Percentiles rank a stretch among this genome's conserved stretches.
Evolutionary conservation across 2,797 vertebrate species (phyloP).

Genomic region (Orientallactaga sibirica): DNA sequence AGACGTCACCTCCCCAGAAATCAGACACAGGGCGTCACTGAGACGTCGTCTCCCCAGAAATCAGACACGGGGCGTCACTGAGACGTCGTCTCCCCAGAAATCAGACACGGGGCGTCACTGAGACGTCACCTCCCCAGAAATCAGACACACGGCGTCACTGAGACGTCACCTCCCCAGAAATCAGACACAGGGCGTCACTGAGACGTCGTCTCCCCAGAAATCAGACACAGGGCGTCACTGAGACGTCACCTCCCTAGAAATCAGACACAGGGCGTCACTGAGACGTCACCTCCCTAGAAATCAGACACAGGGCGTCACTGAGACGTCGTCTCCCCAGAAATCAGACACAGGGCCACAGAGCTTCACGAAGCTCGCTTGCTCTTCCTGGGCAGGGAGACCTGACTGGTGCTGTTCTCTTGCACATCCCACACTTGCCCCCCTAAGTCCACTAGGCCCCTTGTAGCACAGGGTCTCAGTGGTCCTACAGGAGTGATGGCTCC

Average conservation of each 20-base stretch:
- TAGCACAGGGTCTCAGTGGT: accelerated
- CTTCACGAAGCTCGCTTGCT: too few species aligned
- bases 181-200: neutral
- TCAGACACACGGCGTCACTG: neutral
- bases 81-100: neutral
- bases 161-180: neutral
- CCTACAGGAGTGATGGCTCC: accelerated
- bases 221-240: neutral
- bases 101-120: too few species aligned
- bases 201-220: neutral
- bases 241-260: neutral
- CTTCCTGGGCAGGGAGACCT: neutral
- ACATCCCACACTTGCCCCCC: accelerated
- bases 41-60: neutral
- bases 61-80: neutral
- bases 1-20: neutral
- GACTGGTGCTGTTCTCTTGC: neutral
- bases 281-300: neutral
- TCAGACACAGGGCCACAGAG: neutral
- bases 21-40: neutral
- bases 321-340: neutral
- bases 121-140: neutral
- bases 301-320: neutral
- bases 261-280: neutral
- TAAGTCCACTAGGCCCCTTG: neutral